phyloP scores from a whole-genome alignment of 1,140 invertebrate genomes.

The Tetranychus urticae region DNA sequence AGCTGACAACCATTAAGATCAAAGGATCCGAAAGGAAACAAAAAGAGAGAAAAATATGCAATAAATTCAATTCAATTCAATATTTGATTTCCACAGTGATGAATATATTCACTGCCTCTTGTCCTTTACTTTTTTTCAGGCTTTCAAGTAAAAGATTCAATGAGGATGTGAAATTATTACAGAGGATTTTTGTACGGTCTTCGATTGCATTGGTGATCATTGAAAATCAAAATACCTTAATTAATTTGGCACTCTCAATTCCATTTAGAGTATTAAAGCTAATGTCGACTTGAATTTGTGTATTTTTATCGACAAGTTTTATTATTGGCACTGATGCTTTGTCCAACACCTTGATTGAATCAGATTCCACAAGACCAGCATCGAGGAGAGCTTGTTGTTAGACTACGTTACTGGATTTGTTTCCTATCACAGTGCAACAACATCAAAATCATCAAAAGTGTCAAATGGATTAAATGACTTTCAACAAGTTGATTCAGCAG shows the following conservation, averaged over 20 bases:
- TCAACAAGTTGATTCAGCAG: neutral
- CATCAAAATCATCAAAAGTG: constrained; percentile 8
- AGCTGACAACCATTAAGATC: constrained; percentile 93
- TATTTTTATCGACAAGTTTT: constrained; percentile 81
- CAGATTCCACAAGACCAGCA: constrained; percentile 58
- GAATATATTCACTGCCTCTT: too few species aligned
- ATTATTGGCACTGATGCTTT: constrained; percentile 91
- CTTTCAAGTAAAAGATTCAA: too few species aligned
- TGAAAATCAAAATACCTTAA: constrained; percentile 31
- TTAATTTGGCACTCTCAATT: constrained; percentile 78
- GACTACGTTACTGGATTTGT: neutral
- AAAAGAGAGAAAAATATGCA: neutral
- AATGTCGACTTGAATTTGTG: constrained; percentile 77
- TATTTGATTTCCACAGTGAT: too few species aligned
- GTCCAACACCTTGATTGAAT: constrained; percentile 78
- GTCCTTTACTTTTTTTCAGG: too few species aligned
- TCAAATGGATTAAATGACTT: neutral
- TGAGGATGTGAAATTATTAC: too few species aligned
- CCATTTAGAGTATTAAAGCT: constrained; percentile 94
- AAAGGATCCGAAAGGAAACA: constrained; percentile 92
- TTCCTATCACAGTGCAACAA: neutral
- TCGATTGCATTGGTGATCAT: too few species aligned
- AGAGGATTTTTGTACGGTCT: too few species aligned
- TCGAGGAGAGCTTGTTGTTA: constrained; percentile 58
- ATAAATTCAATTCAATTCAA: constrained; percentile 1